phyloP scores from a whole-genome alignment of 2,888 invertebrate genomes.

The Caradrina kadenii region DNA sequence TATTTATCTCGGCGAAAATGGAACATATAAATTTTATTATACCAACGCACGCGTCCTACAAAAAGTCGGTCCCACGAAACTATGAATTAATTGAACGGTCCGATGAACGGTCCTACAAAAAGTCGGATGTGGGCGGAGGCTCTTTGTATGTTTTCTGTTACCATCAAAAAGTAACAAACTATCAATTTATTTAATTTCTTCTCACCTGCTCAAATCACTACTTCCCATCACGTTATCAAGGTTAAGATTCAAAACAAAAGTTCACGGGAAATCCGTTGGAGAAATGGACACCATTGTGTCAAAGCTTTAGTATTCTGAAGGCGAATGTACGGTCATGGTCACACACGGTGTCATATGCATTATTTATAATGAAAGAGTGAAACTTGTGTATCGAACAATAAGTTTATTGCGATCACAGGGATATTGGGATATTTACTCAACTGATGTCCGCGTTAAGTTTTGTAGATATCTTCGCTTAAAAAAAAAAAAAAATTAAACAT shows the following conservation, averaged over 20 bases:
- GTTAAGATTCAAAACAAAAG: slow-evolving; percentile 62
- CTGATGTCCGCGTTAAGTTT: slow-evolving; percentile 42
- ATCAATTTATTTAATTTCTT: not conserved
- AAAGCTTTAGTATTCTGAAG: slow-evolving; percentile 77
- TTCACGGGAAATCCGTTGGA: slow-evolving; percentile 73
- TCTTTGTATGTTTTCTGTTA: no score
- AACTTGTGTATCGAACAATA: slow-evolving; percentile 75
- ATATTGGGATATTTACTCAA: slow-evolving; percentile 23
- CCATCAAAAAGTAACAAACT: no score
- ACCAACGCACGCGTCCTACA: no score
- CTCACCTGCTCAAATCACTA: not conserved
- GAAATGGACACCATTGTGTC: slow-evolving; percentile 78
- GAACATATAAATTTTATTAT: no score
- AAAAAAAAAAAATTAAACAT: no score
- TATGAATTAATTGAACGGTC: no score
- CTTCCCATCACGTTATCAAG: slow-evolving; percentile 47
- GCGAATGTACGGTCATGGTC: slow-evolving; percentile 78
- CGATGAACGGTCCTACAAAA: no score
- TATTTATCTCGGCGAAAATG: no score
- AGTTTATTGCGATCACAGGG: slow-evolving; percentile 68
- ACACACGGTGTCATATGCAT: slow-evolving; percentile 77
- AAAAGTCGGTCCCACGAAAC: no score
- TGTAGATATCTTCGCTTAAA: no score
- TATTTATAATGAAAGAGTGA: slow-evolving; percentile 87
- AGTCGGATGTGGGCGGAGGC: no score